Base-by-base conservation (phyloP, 2,797 vertebrate species). In the Hoplostethus atlanticus region DNA sequence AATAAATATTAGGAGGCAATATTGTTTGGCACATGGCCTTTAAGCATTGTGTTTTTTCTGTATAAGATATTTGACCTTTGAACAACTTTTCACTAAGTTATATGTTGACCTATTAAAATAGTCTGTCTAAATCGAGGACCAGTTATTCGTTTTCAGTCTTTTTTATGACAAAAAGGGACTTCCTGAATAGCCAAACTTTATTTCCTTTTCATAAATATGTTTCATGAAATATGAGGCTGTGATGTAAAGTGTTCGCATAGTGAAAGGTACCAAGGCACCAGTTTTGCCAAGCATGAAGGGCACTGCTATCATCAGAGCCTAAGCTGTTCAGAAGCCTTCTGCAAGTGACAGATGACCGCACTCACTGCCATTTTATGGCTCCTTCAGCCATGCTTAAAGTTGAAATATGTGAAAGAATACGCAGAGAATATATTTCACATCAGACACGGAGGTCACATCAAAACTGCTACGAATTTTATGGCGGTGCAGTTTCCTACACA, bases 201-300 rank as follows among this genome's bases (percentile, higher is more conserved):
- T 12, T 40, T 55, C 7, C 6, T 60, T 53, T 58, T 25, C 8
- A 75, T 5, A 60, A 50, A 38, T 28, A 31, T 40, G 25, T 59
- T 59, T 11, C 54, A 56, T 67, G 6, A 68, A 56, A 44, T 11
- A 38, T 10, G 51, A n/a, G 15, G 59, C 2, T 66, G 50, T 47
- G 51, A 21, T 31, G 34, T 31, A 38, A 54, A 21, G 59, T 31
- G 13, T 38, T 54, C 53, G 57, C 55, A 62, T 36, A 64, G 57
- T 38, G 51, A 64, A 64, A 51, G 36, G 50, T 48, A 74, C 16
- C 5, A 1, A 76, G 55, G 73, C 48, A 66, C 40, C 58, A 56
- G 74, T 77, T 85, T 87, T 84, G 84, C 76, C 79, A 73, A 68
- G 88, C 87, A 81, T 89, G 89, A 93, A 92, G 91, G 90, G 70